Conservation (phyloP, 2,113 vertebrate genomes). For the Heterochromis multidens region DNA sequence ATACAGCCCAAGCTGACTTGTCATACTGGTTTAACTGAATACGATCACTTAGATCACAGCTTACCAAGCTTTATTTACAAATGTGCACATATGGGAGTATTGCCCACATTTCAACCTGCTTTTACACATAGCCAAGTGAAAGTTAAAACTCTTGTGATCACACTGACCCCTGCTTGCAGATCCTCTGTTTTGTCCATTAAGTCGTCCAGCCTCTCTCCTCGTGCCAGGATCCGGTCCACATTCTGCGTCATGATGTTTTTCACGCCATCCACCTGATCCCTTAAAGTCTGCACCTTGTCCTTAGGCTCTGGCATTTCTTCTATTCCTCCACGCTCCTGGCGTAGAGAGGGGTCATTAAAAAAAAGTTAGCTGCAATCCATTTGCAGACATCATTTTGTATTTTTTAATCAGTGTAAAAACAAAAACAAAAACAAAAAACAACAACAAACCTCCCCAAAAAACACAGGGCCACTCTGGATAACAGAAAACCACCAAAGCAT, state of each 20-base stretch:
- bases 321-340: conserved; percentile 57
- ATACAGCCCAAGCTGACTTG: not conserved
- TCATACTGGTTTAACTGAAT: not conserved
- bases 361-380: not conserved
- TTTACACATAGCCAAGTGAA: not conserved
- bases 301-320: conserved; percentile 14
- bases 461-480: not conserved
- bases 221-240: conserved; percentile 90
- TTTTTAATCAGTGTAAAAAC: not conserved
- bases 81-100: not conserved
- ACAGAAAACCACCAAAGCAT: not conserved
- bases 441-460: not conserved
- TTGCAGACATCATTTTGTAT: not conserved
- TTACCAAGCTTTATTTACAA: not conserved
- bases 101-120: not conserved
- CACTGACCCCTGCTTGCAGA: conserved; percentile 86
- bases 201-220: conserved; percentile 89
- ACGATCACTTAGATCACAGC: not conserved
- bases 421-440: not conserved
- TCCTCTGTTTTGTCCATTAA: conserved; percentile 89
- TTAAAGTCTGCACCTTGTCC: conserved; percentile 76
- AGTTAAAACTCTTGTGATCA: not conserved
- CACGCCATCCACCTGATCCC: conserved; percentile 86
- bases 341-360: not conserved
- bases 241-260: conserved; percentile 91